Evolutionary conservation across 2,113 vertebrate species (phyloP).

Genomic region (Fregetta grallaria): DNA sequence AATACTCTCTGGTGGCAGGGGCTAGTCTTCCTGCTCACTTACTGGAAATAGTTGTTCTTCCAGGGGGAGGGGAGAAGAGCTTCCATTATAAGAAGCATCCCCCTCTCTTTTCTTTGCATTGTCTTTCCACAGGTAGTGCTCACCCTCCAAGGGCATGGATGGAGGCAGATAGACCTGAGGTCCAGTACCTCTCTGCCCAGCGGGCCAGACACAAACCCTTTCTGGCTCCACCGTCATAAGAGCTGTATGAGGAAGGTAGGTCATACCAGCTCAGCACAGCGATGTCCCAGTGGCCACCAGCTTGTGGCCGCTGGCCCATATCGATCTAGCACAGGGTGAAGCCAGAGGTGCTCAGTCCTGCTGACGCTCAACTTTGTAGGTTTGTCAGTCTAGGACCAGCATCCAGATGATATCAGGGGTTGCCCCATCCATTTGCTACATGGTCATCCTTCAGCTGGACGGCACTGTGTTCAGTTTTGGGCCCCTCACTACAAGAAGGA

Average conservation of each 20-base stretch:
- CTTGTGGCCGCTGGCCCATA: fast-evolving
- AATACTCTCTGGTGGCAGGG: conserved; percentile 73
- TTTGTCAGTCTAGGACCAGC: background rate
- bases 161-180: background rate
- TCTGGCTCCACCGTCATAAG: background rate
- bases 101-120: background rate
- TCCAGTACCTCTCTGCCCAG: background rate
- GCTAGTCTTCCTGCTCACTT: conserved; percentile 73
- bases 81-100: background rate
- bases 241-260: background rate
- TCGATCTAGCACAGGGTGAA: background rate
- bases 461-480: background rate
- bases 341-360: background rate
- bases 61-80: conserved; percentile 43
- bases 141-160: background rate
- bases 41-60: conserved; percentile 74
- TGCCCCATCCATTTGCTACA: background rate
- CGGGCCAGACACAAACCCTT: fast-evolving
- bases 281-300: background rate
- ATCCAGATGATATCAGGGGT: background rate
- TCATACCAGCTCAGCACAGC: background rate
- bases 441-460: background rate
- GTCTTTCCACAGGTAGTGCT: background rate
- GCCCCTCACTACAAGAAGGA: fast-evolving
- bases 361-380: background rate